Percentiles rank a stretch among this genome's conserved stretches.
Evolutionary conservation across 2,888 invertebrate genomes (phyloP).

Genomic region (Diaperis boleti): DNA sequence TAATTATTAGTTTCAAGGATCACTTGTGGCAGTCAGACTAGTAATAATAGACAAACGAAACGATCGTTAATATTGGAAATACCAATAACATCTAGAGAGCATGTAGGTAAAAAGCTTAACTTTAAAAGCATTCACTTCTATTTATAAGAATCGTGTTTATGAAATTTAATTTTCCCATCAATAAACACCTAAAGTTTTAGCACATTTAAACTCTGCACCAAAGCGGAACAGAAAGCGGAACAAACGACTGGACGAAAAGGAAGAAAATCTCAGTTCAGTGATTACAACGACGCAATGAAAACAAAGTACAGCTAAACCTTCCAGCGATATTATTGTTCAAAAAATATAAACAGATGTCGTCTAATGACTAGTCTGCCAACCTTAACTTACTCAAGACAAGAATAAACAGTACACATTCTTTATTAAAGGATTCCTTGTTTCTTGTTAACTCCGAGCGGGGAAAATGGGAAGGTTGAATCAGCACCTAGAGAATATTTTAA

Average conservation of each 20-base stretch:
- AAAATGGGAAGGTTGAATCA: conserved; percentile 22
- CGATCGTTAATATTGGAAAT: no score
- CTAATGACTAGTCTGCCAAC: neutral
- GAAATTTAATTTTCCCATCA: neutral
- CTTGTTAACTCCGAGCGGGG: neutral
- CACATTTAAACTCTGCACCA: conserved; percentile 1
- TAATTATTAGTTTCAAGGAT: no score
- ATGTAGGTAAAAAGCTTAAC: no score
- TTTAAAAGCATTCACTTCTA: no score
- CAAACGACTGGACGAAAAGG: conserved; percentile 3
- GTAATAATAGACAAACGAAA: no score
- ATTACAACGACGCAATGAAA: conserved; percentile 1
- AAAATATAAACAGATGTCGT: conserved; percentile 1
- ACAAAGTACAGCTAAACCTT: neutral
- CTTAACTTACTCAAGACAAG: neutral
- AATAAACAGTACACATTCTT: neutral
- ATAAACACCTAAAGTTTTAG: neutral
- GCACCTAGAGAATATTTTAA: conserved; percentile 32
- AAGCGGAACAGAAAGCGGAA: conserved; percentile 4
- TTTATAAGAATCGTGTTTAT: no score
- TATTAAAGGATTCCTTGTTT: conserved; percentile 10
- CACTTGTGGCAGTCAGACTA: no score
- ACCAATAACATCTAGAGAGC: no score
- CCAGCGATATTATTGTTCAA: conserved; percentile 7
- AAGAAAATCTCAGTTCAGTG: conserved; percentile 7